Evolutionary conservation across 1,140 invertebrate species (phyloP).

Genomic region (Drosophila sproati): DNA sequence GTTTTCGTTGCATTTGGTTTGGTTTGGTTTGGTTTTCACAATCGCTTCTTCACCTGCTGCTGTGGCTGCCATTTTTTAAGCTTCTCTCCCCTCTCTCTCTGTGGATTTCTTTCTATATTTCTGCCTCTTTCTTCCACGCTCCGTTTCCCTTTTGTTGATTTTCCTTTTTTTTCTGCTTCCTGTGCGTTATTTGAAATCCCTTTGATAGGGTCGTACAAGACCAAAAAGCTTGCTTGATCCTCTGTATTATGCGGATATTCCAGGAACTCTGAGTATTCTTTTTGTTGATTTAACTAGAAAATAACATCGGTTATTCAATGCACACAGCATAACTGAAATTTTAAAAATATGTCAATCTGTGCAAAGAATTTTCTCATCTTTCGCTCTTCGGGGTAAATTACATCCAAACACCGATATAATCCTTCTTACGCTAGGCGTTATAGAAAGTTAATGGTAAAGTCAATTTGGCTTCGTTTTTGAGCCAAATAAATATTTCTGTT

Average conservation of each 20-base stretch:
- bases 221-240: conserved; percentile 9
- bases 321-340: background rate
- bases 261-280: background rate
- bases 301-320: background rate
- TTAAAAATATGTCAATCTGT: background rate
- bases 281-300: background rate
- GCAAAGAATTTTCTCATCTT: too few species aligned
- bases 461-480: too few species aligned
- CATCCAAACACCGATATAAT: too few species aligned
- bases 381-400: too few species aligned
- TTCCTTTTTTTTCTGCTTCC: background rate
- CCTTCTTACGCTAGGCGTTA: too few species aligned
- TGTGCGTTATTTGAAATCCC: conserved; percentile 8
- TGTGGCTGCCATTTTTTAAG: conserved; percentile 31
- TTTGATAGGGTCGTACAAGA: conserved; percentile 15
- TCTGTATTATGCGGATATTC: background rate
- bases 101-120: background rate
- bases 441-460: too few species aligned
- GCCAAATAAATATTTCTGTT: too few species aligned
- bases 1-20: conserved; percentile 32
- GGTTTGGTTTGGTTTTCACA: background rate
- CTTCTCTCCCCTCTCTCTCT: background rate
- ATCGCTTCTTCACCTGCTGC: conserved; percentile 29
- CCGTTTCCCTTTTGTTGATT: background rate
- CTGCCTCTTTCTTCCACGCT: background rate